Evolutionary conservation across 2,113 vertebrate species (phyloP), one percentile per base, ranked within the genome.

Genomic region (Tachycineta bicolor): DNA sequence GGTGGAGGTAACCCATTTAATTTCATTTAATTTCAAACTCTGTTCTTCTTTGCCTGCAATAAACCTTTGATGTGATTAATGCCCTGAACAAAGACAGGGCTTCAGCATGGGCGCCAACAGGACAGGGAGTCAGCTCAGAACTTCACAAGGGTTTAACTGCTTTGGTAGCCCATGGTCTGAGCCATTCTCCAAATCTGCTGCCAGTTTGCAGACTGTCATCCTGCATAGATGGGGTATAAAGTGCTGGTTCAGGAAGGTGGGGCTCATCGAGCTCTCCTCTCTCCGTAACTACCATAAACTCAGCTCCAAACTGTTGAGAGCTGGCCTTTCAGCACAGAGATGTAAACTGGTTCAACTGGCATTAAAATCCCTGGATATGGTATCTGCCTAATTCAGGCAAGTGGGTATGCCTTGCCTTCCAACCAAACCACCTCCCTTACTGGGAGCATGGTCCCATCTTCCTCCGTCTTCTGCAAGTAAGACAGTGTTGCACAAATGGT

Each of bases 1-100:
- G 46, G 79, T 85, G 86, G 56, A 93, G 67, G 67, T 55, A 95
- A 78, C 43, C 17, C 31, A 44, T 86, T 50, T 83, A 24, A 28
- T 60, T 71, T 82, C 21, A 26, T 60, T 71, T 34, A 49, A 60
- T 58, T 34, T n/a, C 53, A 60, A 21, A 76, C 43, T 84, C 74
- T 8, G 12, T 70, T 89, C 52, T 50, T 81, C 47, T 82, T 75
- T 3, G 8, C 55, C 64, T 83, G 49, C 76, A 77, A 55, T 59
- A 86, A 94, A 87, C 79, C 70, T 95, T 80, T 85, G 65, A 89
- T 16, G 24, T 58, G 68, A 91, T 53, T 70, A 68, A 90, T 22
- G 23, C 55, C 70, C 67, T 60, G 76, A 79, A 70, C 43, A 84
- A 93, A 88, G 56, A 65, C 47, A 78, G 85, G 12, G 5, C 58